Evolutionary conservation across 2,797 vertebrate genomes (phyloP).

Genomic region (Acropternis orthonyx): DNA sequence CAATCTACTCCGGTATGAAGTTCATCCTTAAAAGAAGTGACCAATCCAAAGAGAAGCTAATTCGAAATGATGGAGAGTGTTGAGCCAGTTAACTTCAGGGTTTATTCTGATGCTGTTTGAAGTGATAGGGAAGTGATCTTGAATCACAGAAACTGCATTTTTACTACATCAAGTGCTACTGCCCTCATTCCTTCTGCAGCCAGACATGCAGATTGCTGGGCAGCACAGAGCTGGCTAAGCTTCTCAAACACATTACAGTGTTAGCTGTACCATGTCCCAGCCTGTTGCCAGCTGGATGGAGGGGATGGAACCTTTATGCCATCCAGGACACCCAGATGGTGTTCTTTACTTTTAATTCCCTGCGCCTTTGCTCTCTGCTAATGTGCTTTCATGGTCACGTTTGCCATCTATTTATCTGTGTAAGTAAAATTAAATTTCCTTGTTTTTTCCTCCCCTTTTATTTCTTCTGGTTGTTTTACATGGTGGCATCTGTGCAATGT

Average conservation of each 20-base stretch:
- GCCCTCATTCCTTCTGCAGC: not conserved
- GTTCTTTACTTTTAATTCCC: slow-evolving; percentile 22
- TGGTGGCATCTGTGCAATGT: not conserved
- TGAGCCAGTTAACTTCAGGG: slow-evolving; percentile 16
- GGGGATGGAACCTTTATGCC: not conserved
- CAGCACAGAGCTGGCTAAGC: not conserved
- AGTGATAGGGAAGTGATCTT: not conserved
- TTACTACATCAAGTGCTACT: not conserved
- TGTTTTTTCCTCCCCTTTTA: slow-evolving; percentile 18
- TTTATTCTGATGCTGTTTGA: not conserved
- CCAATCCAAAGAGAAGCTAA: not conserved
- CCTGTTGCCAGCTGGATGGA: not conserved
- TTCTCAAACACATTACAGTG: not conserved
- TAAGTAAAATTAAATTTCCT: slow-evolving; percentile 2
- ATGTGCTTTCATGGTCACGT: not conserved
- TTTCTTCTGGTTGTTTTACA: not conserved
- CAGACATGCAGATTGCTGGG: not conserved
- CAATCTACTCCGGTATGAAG: not conserved
- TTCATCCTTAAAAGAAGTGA: not conserved
- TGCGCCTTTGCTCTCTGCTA: not conserved
- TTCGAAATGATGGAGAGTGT: not conserved
- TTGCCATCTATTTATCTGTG: not conserved
- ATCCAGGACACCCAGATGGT: slow-evolving; percentile 14
- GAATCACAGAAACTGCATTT: not conserved
- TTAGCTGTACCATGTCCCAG: not conserved